Evolutionary conservation across 2,113 vertebrate genomes (phyloP).

Genomic region (Rhinolophus sinicus): DNA sequence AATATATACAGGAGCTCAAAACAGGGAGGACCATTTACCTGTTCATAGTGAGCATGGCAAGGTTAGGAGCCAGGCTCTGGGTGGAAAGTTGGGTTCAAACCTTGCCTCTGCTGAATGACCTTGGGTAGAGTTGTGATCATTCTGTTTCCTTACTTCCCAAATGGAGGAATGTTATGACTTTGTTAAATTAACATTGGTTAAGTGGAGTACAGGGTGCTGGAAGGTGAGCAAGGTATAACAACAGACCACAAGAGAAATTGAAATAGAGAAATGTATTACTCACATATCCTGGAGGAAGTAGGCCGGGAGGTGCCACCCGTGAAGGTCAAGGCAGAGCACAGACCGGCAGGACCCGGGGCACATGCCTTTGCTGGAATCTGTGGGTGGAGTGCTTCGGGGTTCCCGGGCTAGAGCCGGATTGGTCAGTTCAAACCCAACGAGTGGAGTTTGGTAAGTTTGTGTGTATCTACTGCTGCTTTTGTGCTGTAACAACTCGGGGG

Average conservation of each 20-base stretch:
- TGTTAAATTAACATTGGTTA: not conserved
- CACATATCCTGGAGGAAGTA: not conserved
- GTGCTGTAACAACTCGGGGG: not conserved
- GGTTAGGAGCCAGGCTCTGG: not conserved
- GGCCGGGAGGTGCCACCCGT: not conserved
- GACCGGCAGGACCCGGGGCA: not conserved
- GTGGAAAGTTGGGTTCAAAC: not conserved
- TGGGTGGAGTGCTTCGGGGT: not conserved
- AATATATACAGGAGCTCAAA: not conserved
- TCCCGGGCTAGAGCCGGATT: not conserved
- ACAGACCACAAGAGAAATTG: not conserved
- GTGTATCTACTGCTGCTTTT: no score
- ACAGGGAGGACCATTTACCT: not conserved
- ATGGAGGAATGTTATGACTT: not conserved
- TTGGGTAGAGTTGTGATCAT: not conserved
- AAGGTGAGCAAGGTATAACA: not conserved
- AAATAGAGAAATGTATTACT: not conserved
- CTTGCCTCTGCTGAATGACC: not conserved
- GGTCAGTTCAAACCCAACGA: not conserved
- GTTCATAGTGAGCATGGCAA: not conserved
- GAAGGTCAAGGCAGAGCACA: not conserved
- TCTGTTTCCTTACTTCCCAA: not conserved
- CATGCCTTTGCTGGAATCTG: not conserved
- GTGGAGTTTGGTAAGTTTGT: not conserved
- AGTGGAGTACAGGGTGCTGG: not conserved